A percentile compares a stretch with the other conserved stretches of the same genome.
Evolutionary conservation across 2,888 invertebrate genomes (phyloP).

Genomic region (Dasysyrphus albostriatus): DNA sequence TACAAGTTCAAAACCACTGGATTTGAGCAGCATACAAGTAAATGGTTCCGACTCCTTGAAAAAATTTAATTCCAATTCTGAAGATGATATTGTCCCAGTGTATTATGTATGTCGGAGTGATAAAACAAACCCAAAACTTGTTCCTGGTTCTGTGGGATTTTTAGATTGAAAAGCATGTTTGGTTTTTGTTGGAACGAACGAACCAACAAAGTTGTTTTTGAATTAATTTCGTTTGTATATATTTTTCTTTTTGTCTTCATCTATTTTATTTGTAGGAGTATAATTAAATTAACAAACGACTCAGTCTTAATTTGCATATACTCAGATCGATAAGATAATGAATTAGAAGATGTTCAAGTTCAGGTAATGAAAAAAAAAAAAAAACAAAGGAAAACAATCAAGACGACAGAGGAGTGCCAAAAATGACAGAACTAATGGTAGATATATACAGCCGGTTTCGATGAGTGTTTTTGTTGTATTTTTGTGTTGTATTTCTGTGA

Average conservation of each 20-base stretch:
- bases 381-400: not conserved
- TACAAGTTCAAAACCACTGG: no score
- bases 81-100: not conserved
- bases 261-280: slow-evolving; percentile 47
- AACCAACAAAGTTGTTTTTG: slow-evolving; percentile 26
- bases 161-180: slow-evolving; percentile 44
- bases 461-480: not conserved
- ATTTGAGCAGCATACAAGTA: no score
- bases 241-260: not conserved
- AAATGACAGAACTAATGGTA: slow-evolving; percentile 12
- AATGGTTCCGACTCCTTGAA: no score
- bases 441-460: slow-evolving; percentile 18
- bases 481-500: not conserved
- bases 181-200: slow-evolving; percentile 3
- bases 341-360: slow-evolving; percentile 29
- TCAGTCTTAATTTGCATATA: slow-evolving; percentile 69
- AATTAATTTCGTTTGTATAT: slow-evolving; percentile 35
- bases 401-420: slow-evolving; percentile 25
- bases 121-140: slow-evolving; percentile 34
- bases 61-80: not conserved
- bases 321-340: slow-evolving; percentile 54
- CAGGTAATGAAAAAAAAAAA: slow-evolving; percentile 1
- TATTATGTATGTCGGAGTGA: not conserved
- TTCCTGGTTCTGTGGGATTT: slow-evolving; percentile 39
- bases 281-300: slow-evolving; percentile 61